Percentiles rank a stretch among this genome's conserved stretches.
These are phyloP conservation scores for Brachyhypopomus occidentalis DNA, from an alignment of 2,113 vertebrate genomes.

Conservation along the genomic window DNA sequence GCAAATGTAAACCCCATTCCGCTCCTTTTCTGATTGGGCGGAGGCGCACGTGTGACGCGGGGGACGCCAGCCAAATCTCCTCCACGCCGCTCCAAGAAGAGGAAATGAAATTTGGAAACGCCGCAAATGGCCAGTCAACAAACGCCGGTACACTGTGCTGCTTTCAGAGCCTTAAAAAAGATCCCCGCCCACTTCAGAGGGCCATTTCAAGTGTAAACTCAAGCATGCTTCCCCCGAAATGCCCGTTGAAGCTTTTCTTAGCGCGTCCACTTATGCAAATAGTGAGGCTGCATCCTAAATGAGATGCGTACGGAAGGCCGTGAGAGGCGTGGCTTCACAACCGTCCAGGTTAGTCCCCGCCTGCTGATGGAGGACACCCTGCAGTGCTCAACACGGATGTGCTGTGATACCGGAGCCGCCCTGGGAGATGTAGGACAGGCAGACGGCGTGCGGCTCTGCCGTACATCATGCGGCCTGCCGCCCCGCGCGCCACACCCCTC, in stretches of 20 bases:
- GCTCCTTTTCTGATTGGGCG: no score
- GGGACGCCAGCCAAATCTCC: no score
- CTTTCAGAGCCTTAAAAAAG: background rate
- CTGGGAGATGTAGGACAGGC: conserved; percentile 38
- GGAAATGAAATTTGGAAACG: background rate
- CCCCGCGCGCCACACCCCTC: background rate
- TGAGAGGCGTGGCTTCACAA: no score
- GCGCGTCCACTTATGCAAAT: background rate
- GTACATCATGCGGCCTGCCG: conserved; percentile 27
- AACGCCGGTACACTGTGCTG: background rate
- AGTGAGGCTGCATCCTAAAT: background rate
- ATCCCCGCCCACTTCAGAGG: background rate
- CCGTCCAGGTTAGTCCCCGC: background rate
- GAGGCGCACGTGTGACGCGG: no score
- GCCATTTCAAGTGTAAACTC: background rate
- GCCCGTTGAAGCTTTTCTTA: background rate
- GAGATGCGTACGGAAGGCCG: no score
- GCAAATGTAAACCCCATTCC: no score
- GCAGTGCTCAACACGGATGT: conserved; percentile 32
- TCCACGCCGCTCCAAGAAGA: no score
- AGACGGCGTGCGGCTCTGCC: conserved; percentile 29
- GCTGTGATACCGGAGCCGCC: conserved; percentile 26
- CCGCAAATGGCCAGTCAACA: background rate
- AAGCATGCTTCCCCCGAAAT: background rate
- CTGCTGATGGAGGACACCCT: background rate